Evolutionary conservation across 2,888 invertebrate genomes (phyloP), one percentile per base, ranked within the genome.

Genomic region (Sthenelais limicola): DNA sequence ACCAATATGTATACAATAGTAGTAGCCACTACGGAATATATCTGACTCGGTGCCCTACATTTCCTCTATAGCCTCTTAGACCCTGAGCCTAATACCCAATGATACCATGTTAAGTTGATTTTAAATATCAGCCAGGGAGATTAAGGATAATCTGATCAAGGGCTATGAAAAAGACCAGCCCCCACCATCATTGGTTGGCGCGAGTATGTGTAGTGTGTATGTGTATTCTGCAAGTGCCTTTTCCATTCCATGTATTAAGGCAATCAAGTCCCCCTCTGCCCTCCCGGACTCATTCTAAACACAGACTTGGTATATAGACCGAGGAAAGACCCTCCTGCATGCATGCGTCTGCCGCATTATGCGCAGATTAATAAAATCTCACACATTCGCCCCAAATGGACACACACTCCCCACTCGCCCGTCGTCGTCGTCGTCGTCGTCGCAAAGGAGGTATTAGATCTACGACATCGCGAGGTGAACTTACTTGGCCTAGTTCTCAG

Each of bases 101-200:
- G 62, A 62, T 62, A 62, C 62, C 35, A 38, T 62, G 62, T 62
- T 62, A 62, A 62, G 62, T 62, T 62, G 62, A 62, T 62, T 62
- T 38, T 62, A 62, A 62, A 62, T 62, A 62, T 35, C 62, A 62
- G 62, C 62, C 35, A 62, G 62, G 62, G 62, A 62, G 62, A 35
- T 62, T 62, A 62, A 43, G 35, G 62, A 62, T 62, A 62, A 35
- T 62, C 62, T 62, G 62, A 62, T 62, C 62, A 62, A 62, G 62
- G 62, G 33, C 33, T 24, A 24, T 35, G 62, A 38, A 62, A 38
- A 62, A 35, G 62, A 38, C 35, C 21, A 24, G 7, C 24, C 33
- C 33, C 56, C 56, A 56, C 56, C 28, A 32, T 4, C 30, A 26
- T 28, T 54, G 54, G 5, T 28, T 54, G 54, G 9, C 52, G 62